Conservation (phyloP, 2,797 vertebrate genomes). For the Poecilia gillii region DNA sequence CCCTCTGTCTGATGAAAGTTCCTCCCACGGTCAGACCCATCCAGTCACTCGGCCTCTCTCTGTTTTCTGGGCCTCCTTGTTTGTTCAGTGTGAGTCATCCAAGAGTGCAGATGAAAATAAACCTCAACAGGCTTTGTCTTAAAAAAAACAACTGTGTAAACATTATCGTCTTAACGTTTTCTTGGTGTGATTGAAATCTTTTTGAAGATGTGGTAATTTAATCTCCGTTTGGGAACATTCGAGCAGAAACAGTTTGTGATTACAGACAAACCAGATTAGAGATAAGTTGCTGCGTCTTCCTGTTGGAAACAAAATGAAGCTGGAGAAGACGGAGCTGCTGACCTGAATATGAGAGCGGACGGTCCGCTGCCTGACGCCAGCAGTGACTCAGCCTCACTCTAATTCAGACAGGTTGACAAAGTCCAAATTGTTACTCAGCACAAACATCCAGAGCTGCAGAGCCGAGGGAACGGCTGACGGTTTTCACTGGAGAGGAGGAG, state of each 20-base stretch:
- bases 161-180: not conserved
- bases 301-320: not conserved
- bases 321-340: constrained; percentile 23
- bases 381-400: constrained; percentile 56
- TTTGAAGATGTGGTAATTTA: not conserved
- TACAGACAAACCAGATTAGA: not conserved
- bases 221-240: not conserved
- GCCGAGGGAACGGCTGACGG: not conserved
- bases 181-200: not conserved
- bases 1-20: not conserved
- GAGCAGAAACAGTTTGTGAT: not conserved
- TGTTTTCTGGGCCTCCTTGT: constrained; percentile 10
- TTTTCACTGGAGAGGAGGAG: constrained; percentile 9
- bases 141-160: not conserved
- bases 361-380: constrained; percentile 43
- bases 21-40: constrained; percentile 4
- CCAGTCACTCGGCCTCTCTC: not conserved
- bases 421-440: constrained; percentile 61
- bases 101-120: constrained; percentile 6
- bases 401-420: constrained; percentile 41
- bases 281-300: not conserved
- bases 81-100: not conserved
- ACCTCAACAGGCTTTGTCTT: constrained; percentile 1
- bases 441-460: constrained; percentile 34
- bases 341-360: constrained; percentile 54